Conservation (phyloP, 2,888 invertebrate genomes). For the Abrostola triplasia region DNA sequence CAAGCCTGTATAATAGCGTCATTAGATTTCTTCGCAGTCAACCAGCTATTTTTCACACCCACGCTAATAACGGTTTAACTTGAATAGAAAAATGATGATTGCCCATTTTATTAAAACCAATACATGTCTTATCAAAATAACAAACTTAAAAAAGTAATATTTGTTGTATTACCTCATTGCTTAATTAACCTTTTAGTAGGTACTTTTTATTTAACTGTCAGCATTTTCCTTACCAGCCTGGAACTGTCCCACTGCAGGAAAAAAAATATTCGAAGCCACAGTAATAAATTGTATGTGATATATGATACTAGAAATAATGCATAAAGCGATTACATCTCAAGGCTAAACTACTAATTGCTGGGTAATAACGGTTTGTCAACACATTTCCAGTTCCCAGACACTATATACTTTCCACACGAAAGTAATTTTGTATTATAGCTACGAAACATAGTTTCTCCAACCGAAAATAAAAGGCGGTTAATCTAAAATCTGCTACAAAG, state of each 20-base stretch:
- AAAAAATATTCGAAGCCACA: too few relatives aligned
- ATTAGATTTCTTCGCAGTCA: slow-evolving; percentile 39
- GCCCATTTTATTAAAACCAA: slow-evolving; percentile 51
- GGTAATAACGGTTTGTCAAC: slow-evolving; percentile 11
- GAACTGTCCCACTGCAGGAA: too few relatives aligned
- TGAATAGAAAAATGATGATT: slow-evolving; percentile 42
- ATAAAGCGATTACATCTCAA: slow-evolving; percentile 27
- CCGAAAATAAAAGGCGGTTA: slow-evolving; percentile 7
- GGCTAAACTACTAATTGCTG: slow-evolving; percentile 20
- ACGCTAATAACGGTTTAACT: slow-evolving; percentile 50
- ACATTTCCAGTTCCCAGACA: slow-evolving; percentile 30
- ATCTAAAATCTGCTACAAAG: slow-evolving; percentile 20
- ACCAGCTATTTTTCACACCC: slow-evolving; percentile 49
- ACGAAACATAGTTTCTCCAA: slow-evolving; percentile 4
- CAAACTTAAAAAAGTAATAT: slow-evolving; percentile 14
- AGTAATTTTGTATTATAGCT: slow-evolving; percentile 1
- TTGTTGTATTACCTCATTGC: too few relatives aligned
- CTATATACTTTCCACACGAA: slow-evolving; percentile 8
- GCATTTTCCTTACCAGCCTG: too few relatives aligned
- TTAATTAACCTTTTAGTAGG: too few relatives aligned
- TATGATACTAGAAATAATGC: background rate
- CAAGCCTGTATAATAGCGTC: slow-evolving; percentile 43
- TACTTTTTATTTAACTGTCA: too few relatives aligned
- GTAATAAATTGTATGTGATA: too few relatives aligned
- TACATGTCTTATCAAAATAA: slow-evolving; percentile 37